Percentiles rank a stretch among this genome's conserved stretches.
Evolutionary conservation across 2,113 vertebrate species (phyloP).

Genomic region (Poecile atricapillus): DNA sequence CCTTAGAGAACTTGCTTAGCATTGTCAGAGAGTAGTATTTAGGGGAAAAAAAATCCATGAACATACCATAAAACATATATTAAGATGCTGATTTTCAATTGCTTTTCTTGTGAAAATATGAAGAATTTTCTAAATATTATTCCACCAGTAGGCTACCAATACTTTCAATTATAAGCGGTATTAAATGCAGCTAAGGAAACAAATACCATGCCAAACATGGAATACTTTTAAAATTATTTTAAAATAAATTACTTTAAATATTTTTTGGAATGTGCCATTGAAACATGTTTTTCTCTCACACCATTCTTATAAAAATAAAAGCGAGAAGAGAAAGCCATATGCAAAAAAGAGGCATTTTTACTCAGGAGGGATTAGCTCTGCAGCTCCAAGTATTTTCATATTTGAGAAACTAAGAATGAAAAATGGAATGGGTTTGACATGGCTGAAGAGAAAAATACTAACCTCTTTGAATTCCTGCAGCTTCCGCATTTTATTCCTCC

Average conservation of each 20-base stretch:
- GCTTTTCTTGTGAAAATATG: background rate
- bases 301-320: background rate
- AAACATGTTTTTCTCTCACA: background rate
- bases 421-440: background rate
- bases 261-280: background rate
- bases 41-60: background rate
- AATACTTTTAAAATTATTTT: background rate
- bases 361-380: conserved; percentile 24
- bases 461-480: conserved; percentile 75
- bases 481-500: background rate
- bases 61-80: background rate
- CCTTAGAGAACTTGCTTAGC: background rate
- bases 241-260: background rate
- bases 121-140: background rate
- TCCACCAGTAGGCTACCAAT: background rate
- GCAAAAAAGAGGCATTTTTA: background rate
- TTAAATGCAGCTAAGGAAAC: background rate
- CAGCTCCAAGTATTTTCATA: conserved; percentile 17
- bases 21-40: background rate
- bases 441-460: background rate
- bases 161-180: background rate
- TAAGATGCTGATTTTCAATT: background rate
- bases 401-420: conserved; percentile 11
- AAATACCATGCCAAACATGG: background rate
- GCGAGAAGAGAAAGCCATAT: background rate